phyloP scores from a whole-genome alignment of 92 coral and sea anemone genomes.

The Parazoanthus atlanticus region DNA sequence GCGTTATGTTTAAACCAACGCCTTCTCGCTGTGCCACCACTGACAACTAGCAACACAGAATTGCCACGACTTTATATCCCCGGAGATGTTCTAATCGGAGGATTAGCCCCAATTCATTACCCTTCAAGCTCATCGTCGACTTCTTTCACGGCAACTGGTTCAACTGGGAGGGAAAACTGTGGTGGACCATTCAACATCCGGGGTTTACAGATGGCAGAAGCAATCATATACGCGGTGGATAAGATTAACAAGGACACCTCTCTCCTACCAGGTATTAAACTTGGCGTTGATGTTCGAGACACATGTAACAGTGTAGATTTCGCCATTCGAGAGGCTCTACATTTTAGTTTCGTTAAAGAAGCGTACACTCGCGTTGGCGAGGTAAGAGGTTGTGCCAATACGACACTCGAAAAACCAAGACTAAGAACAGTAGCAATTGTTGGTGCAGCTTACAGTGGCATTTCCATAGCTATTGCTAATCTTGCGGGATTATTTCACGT shows the following conservation, averaged over 20 bases:
- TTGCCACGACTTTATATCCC: slow-evolving; percentile 36
- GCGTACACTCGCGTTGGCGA: slow-evolving; percentile 43
- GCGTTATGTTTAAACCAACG: not conserved
- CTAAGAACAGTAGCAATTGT: slow-evolving; percentile 69
- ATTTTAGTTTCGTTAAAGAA: slow-evolving; percentile 63
- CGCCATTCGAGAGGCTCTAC: slow-evolving; percentile 72
- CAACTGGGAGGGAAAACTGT: slow-evolving; percentile 30
- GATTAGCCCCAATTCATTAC: slow-evolving; percentile 70
- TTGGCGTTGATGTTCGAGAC: slow-evolving; percentile 76
- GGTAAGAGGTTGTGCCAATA: slow-evolving; percentile 5
- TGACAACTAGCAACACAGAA: not conserved
- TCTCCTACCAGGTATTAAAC: slow-evolving; percentile 63
- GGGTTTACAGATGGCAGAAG: slow-evolving; percentile 76
- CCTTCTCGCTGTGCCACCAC: not conserved
- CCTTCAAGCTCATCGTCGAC: slow-evolving; percentile 45
- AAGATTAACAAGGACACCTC: slow-evolving; percentile 62
- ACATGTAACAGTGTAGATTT: slow-evolving; percentile 78
- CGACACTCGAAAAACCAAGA: not conserved
- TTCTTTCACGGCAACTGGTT: slow-evolving; percentile 1
- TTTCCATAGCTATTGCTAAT: slow-evolving; percentile 77
- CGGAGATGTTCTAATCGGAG: slow-evolving; percentile 67
- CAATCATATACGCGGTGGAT: slow-evolving; percentile 71
- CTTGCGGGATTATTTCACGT: slow-evolving; percentile 81
- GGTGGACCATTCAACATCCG: slow-evolving; percentile 73
- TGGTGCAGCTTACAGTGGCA: slow-evolving; percentile 87